Conservation (phyloP, 2,888 invertebrate genomes). For the Melinaea marsaeus region DNA sequence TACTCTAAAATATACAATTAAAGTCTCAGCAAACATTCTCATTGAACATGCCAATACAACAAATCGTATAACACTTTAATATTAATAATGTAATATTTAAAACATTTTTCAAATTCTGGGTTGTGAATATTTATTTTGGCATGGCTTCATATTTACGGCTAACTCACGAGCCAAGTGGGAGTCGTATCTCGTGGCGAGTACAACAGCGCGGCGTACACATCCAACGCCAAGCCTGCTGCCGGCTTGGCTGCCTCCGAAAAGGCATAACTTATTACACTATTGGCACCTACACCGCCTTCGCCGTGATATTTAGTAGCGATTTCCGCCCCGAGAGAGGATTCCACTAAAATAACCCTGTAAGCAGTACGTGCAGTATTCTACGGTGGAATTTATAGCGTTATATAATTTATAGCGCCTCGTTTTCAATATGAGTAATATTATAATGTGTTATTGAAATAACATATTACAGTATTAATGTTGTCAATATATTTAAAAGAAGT, state of each 20-base stretch:
- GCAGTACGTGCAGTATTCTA: slow-evolving; percentile 6
- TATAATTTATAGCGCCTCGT: neutral
- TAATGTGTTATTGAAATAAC: neutral
- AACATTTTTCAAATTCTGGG: neutral
- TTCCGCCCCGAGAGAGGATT: slow-evolving; percentile 46
- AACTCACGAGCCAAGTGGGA: slow-evolving; percentile 62
- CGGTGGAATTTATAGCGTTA: neutral
- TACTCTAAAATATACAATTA: slow-evolving; percentile 50
- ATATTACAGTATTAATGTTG: neutral
- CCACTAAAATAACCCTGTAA: slow-evolving; percentile 57
- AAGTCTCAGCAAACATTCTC: neutral
- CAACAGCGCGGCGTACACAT: slow-evolving; percentile 50
- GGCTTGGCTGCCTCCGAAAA: slow-evolving; percentile 42
- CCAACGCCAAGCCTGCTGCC: slow-evolving; percentile 50
- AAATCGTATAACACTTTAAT: no score
- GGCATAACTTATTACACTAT: slow-evolving; percentile 54
- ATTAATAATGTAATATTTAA: slow-evolving; percentile 5
- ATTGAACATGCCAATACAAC: neutral
- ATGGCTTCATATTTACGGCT: slow-evolving; percentile 25
- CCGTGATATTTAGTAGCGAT: slow-evolving; percentile 53
- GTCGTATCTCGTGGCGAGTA: slow-evolving; percentile 47
- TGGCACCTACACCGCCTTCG: slow-evolving; percentile 54
- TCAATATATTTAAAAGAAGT: neutral
- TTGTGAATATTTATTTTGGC: slow-evolving; percentile 30
- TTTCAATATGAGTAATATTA: neutral